These are phyloP conservation scores for Hyposmocoma kahamanoa DNA, from an alignment of 1,140 invertebrate species.

Conservation along the genomic window DNA sequence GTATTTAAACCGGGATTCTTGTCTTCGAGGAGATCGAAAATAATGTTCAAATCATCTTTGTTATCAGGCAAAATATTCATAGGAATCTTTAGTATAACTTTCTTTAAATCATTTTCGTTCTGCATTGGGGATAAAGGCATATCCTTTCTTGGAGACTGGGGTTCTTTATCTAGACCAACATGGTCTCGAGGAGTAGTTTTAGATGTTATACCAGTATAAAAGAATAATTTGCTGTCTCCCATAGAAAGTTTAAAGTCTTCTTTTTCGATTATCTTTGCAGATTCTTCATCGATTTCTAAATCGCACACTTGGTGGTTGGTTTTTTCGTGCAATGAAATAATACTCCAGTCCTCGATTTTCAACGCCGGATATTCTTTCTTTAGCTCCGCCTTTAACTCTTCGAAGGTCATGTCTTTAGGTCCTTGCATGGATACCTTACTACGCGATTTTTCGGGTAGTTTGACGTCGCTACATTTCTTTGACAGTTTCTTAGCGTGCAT, in stretches of 20 bases:
- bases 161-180: neutral
- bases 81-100: conserved; percentile 41
- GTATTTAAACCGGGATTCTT: conserved; percentile 57
- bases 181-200: neutral
- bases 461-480: neutral
- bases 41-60: conserved; percentile 44
- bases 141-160: neutral
- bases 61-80: conserved; percentile 35
- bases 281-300: conserved; percentile 3
- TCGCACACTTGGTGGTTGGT: neutral
- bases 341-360: conserved; percentile 6
- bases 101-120: conserved; percentile 20
- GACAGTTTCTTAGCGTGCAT: conserved; percentile 6
- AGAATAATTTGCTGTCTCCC: neutral
- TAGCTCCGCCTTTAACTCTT: conserved; percentile 5
- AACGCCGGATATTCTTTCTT: conserved; percentile 6
- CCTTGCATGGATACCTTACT: neutral
- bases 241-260: neutral
- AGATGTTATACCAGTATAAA: neutral
- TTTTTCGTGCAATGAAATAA: neutral
- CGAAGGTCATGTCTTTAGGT: neutral
- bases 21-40: conserved; percentile 51
- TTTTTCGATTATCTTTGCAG: conserved; percentile 1
- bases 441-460: neutral
- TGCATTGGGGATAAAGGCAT: conserved; percentile 9